These are phyloP conservation scores for Onthophagus sagittarius DNA, from an alignment of 2,888 invertebrate species.

Conservation along the genomic window DNA sequence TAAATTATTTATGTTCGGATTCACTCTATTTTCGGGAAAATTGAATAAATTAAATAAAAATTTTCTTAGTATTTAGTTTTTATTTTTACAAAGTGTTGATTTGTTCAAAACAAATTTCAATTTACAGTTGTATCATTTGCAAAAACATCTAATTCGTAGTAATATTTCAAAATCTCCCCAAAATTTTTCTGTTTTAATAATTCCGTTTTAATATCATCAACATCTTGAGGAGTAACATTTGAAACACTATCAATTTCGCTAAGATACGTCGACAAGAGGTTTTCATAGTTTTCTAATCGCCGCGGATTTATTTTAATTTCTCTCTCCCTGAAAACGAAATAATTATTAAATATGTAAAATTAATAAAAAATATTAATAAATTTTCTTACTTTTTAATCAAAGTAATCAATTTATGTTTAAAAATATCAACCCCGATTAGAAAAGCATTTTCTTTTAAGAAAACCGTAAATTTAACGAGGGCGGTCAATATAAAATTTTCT, in stretches of 20 bases:
- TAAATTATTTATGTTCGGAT: too few species aligned
- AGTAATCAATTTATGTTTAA: slow-evolving; percentile 38
- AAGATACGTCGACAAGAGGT: slow-evolving; percentile 5
- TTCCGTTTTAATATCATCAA: slow-evolving; percentile 3
- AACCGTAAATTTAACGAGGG: slow-evolving; percentile 39
- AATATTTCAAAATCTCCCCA: slow-evolving; percentile 13
- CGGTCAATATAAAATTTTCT: slow-evolving; percentile 4
- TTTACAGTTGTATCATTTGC: too few species aligned
- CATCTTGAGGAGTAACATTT: slow-evolving; percentile 1
- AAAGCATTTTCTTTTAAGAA: slow-evolving; percentile 42
- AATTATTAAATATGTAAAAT: not conserved
- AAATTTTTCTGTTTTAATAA: slow-evolving; percentile 13
- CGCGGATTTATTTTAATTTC: not conserved
- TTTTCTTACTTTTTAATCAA: slow-evolving; percentile 35
- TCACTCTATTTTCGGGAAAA: too few species aligned
- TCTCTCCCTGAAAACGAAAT: slow-evolving; percentile 13
- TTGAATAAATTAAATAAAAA: too few species aligned
- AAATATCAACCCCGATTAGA: slow-evolving; percentile 39
- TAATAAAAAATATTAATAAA: not conserved
- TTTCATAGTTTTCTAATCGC: slow-evolving; percentile 2
- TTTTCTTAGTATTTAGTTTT: too few species aligned
- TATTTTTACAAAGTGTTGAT: too few species aligned
- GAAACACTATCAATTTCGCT: slow-evolving; percentile 8
- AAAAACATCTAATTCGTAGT: not conserved
- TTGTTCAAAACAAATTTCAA: not conserved